phyloP scores from a whole-genome alignment of 1,140 invertebrate genomes.

The Bombus confusus region DNA sequence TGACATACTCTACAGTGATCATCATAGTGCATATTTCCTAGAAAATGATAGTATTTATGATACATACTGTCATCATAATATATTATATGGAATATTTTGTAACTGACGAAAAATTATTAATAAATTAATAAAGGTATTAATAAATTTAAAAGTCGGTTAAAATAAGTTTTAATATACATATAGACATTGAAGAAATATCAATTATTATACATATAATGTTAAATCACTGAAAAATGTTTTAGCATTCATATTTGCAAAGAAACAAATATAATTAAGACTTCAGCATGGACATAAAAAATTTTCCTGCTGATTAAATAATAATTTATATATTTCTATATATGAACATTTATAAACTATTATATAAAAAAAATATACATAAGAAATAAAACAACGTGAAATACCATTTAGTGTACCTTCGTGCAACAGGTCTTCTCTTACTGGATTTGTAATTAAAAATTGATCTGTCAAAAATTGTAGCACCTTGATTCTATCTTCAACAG shows the following conservation, averaged over 20 bases:
- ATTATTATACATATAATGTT: not conserved
- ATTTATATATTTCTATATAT: too few species aligned
- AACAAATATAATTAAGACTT: not conserved
- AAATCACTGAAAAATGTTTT: not conserved
- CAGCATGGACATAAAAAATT: constrained; percentile 55
- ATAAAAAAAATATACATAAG: not conserved
- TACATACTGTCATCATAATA: not conserved
- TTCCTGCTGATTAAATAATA: constrained; percentile 49
- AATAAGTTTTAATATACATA: not conserved
- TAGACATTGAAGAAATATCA: not conserved
- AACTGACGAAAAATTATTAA: not conserved
- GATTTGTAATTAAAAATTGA: constrained; percentile 96
- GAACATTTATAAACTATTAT: not conserved
- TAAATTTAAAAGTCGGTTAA: not conserved
- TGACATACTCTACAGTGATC: constrained; percentile 98
- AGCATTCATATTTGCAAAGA: not conserved
- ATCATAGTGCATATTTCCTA: constrained; percentile 95
- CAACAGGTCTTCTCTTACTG: constrained; percentile 95
- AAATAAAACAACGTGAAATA: constrained; percentile 35
- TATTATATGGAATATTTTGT: constrained; percentile 14
- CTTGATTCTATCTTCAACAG: constrained; percentile 91
- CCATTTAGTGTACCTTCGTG: constrained; percentile 90
- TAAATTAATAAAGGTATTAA: not conserved
- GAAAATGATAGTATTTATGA: constrained; percentile 71
- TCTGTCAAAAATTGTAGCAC: constrained; percentile 96